These are phyloP conservation scores for Antheraea assamensis DNA, from an alignment of 2,888 invertebrate genomes.

Conservation along the genomic window DNA sequence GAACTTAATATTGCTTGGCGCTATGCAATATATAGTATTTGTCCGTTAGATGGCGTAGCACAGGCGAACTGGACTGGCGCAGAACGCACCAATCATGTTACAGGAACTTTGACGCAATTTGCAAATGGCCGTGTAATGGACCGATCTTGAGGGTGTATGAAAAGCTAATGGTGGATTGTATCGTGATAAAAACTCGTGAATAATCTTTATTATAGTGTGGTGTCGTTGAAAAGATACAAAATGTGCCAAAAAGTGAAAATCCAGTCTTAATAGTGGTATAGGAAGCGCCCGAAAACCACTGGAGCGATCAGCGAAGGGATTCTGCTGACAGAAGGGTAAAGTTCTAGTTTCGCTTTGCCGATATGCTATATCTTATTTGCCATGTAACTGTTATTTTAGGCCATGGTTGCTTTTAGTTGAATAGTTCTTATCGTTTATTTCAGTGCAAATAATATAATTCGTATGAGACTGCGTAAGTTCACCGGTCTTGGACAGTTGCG, in stretches of 20 bases:
- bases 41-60: constrained; percentile 56
- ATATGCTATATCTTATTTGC: constrained; percentile 37
- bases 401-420: not conserved
- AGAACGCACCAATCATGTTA: constrained; percentile 72
- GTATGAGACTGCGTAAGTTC: constrained; percentile 46
- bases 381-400: constrained; percentile 22
- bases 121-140: constrained; percentile 83
- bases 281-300: constrained; percentile 70
- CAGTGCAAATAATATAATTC: constrained; percentile 10
- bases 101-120: constrained; percentile 81
- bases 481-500: constrained; percentile 47
- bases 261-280: constrained; percentile 79
- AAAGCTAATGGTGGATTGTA: constrained; percentile 75
- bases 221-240: constrained; percentile 72
- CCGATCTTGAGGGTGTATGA: constrained; percentile 77
- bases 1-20: constrained; percentile 39
- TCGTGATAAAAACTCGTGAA: constrained; percentile 73
- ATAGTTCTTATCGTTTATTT: not conserved
- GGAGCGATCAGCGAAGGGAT: constrained; percentile 73
- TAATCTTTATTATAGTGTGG: constrained; percentile 71
- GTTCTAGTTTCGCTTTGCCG: constrained; percentile 59
- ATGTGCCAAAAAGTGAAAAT: constrained; percentile 81
- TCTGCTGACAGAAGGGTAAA: constrained; percentile 80
- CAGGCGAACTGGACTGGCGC: constrained; percentile 63
- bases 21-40: constrained; percentile 42